These are phyloP conservation scores for Platichthys flesus DNA, from an alignment of 2,113 vertebrate species.

Conservation along the genomic window DNA sequence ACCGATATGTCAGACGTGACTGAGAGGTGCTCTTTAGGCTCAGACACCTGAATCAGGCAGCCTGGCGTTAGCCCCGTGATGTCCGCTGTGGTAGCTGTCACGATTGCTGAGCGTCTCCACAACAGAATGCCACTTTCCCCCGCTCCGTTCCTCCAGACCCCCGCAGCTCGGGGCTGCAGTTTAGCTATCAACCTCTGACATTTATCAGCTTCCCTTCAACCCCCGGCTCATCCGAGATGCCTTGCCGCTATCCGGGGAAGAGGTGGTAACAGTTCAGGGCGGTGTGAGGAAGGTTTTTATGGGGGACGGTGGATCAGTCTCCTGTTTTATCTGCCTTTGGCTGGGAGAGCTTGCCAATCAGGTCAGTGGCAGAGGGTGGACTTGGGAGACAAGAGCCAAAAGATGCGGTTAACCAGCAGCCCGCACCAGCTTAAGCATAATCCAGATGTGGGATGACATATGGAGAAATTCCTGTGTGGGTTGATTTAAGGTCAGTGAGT, in stretches of 20 bases:
- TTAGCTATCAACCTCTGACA: conserved; percentile 72
- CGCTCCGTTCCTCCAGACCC: conserved; percentile 56
- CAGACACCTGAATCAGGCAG: conserved; percentile 54
- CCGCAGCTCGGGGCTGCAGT: conserved; percentile 40
- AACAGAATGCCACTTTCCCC: conserved; percentile 66
- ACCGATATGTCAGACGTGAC: conserved; percentile 24
- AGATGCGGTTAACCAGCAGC: not conserved
- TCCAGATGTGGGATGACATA: too few species aligned
- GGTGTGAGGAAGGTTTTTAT: conserved; percentile 34
- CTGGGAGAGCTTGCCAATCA: conserved; percentile 6
- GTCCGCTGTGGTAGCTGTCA: conserved; percentile 64
- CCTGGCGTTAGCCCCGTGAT: conserved; percentile 71
- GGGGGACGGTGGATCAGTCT: not conserved
- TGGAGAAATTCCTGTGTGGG: not conserved
- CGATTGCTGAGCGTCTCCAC: conserved; percentile 53
- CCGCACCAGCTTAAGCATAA: not conserved
- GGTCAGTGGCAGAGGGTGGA: not conserved
- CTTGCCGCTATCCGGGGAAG: conserved; percentile 8
- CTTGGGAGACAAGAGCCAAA: not conserved
- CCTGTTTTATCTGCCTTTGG: conserved; percentile 14
- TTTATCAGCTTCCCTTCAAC: conserved; percentile 62
- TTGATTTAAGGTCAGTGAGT: not conserved
- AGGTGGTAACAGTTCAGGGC: conserved; percentile 41
- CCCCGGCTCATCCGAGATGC: conserved; percentile 33
- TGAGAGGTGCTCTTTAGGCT: conserved; percentile 63